Percentiles rank a stretch among this genome's conserved stretches.
These are phyloP conservation scores for Tachyglossus aculeatus DNA, from an alignment of 2,797 vertebrate species.

Conservation along the genomic window DNA sequence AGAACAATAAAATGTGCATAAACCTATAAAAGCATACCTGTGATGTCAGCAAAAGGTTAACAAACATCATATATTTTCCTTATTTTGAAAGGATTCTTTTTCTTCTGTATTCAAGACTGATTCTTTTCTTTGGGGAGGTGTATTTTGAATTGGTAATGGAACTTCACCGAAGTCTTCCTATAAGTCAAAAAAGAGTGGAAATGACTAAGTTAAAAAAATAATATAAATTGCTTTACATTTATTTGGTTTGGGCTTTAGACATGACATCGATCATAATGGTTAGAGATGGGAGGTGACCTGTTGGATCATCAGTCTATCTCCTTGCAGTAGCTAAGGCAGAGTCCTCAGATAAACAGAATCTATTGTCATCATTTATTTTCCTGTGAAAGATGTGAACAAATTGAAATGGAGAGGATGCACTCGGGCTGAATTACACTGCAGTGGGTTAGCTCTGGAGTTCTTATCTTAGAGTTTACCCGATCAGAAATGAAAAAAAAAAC, in stretches of 20 bases:
- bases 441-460: not conserved
- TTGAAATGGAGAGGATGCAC: not conserved
- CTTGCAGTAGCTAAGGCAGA: not conserved
- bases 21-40: too few species aligned
- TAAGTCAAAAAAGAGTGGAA: too few species aligned
- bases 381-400: slow-evolving; percentile 6
- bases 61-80: too few species aligned
- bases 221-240: slow-evolving; percentile 14
- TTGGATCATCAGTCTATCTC: slow-evolving; percentile 20
- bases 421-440: not conserved
- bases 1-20: too few species aligned
- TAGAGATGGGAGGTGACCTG: not conserved
- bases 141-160: too few species aligned
- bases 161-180: too few species aligned
- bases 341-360: slow-evolving; percentile 31
- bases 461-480: not conserved
- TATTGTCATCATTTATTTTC: slow-evolving; percentile 30
- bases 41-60: too few species aligned
- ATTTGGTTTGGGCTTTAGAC: slow-evolving; percentile 38
- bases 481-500: not conserved
- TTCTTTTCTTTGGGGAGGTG: too few species aligned
- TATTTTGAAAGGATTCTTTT: too few species aligned
- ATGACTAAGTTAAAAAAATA: slow-evolving; percentile 21
- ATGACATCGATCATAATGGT: slow-evolving; percentile 12
- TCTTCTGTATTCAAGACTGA: too few species aligned